Percentiles rank a stretch among this genome's conserved stretches.
Conservation (phyloP, 1,140 invertebrate genomes). For the Maniola jurtina region DNA sequence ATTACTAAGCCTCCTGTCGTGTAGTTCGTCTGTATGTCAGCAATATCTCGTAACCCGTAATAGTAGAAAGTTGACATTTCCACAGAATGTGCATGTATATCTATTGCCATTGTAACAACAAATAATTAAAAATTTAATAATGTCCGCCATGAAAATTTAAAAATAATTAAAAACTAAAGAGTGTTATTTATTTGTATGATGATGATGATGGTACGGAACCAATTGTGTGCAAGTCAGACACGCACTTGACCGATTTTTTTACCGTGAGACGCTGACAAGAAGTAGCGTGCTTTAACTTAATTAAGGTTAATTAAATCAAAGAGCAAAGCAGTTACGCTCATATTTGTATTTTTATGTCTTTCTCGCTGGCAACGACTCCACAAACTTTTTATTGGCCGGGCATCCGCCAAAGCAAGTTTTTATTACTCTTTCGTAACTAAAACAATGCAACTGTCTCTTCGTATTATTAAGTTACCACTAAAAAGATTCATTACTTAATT, state of each 20-base stretch:
- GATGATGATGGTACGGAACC: too few species aligned
- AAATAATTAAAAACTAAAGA: too few species aligned
- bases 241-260: slow-evolving; percentile 26
- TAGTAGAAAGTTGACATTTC: too few species aligned
- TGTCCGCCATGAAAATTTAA: too few species aligned
- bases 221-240: too few species aligned
- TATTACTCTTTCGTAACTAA: slow-evolving; percentile 21
- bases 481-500: slow-evolving; percentile 2
- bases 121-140: too few species aligned
- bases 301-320: slow-evolving; percentile 68
- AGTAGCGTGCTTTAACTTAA: slow-evolving; percentile 53
- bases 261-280: slow-evolving; percentile 48
- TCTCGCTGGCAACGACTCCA: slow-evolving; percentile 27
- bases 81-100: too few species aligned
- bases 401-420: slow-evolving; percentile 26
- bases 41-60: too few species aligned
- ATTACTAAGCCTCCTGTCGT: too few species aligned
- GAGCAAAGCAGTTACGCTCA: slow-evolving; percentile 40
- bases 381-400: slow-evolving; percentile 23
- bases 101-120: too few species aligned
- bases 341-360: slow-evolving; percentile 44
- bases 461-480: background rate
- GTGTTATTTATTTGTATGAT: too few species aligned
- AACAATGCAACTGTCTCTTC: slow-evolving; percentile 19
- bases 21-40: too few species aligned